Conservation (phyloP, 2,113 vertebrate genomes). For the Hyperoodon ampullatus region DNA sequence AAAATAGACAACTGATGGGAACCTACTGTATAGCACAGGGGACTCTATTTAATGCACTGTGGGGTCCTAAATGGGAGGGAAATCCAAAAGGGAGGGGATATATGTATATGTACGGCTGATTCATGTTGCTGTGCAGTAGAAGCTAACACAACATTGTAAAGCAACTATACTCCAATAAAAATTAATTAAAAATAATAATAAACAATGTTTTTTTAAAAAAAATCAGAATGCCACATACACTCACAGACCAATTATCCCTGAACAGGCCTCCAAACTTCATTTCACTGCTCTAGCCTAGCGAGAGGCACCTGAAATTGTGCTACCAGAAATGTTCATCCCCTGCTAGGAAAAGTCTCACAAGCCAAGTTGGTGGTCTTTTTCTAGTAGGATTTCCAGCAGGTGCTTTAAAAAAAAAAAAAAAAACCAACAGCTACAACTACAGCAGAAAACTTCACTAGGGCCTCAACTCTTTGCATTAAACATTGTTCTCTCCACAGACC, state of each 20-base stretch:
- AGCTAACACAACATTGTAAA: no score
- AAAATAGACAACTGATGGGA: no score
- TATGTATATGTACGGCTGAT: no score
- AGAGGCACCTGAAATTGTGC: slow-evolving; percentile 12
- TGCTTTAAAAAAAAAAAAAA: not conserved
- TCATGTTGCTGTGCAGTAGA: no score
- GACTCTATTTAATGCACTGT: no score
- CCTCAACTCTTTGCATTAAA: slow-evolving; percentile 42
- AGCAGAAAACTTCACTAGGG: not conserved
- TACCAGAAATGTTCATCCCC: not conserved
- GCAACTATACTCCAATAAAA: no score
- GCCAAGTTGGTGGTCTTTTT: slow-evolving; percentile 15
- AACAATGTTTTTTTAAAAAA: no score
- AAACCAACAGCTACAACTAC: not conserved
- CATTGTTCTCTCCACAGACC: slow-evolving; percentile 29
- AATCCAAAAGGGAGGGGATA: no score
- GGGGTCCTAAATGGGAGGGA: no score
- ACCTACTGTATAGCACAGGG: no score
- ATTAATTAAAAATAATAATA: no score
- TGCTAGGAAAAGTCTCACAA: slow-evolving; percentile 6
- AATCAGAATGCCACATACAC: not conserved
- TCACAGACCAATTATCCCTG: not conserved
- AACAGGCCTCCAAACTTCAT: not conserved
- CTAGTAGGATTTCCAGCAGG: slow-evolving; percentile 13
- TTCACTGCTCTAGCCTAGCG: not conserved